Base-by-base conservation (phyloP, 2,888 invertebrate species). In the Cybosia mesomella region DNA sequence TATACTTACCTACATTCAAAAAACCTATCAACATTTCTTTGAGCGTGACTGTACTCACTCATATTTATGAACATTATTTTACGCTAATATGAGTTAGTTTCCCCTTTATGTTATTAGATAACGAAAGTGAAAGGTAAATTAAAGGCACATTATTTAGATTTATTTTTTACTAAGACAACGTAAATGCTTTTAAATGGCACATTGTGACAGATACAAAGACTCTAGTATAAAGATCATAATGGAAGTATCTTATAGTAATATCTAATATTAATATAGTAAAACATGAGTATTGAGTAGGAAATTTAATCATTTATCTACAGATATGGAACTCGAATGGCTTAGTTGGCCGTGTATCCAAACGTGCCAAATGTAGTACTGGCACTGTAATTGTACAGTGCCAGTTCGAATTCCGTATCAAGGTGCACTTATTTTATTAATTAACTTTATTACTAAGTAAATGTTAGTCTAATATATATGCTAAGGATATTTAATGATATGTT, bases 171-270 rank as follows among this genome's bases (percentile, higher is more conserved):
- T 59, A 13, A 34, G 53, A 53, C n/a, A 60, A 60, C 10, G 10
- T 61, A 55, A 67, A 67, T 67, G 66, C 60, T 57, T 57, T 32
- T 9, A 55, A 57, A 76, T 76, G 77, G 79, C 80, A 76, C 67
- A 66, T 43, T 4, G 15, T 36, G 10, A 24, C 7, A 28, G 5
- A 54, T 10, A 22, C 10, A 49, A 61, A 22, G 32, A 15, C n/a
- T 49, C 15, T 36, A 3, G 8, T 10, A 34, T 1, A 24, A 36
- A 55, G 36, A 55, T 55, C 10, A 28, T 21, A 3, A 34, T 10
- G 0, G 21, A 53, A 24, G 3, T 28, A n/a, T n/a, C 28, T 24
- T 24, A 28, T 21, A 21, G 39, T n/a, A 49, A 28, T 32, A 1
- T 39, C 36, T 61, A 49, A 28, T 28, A 49, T 28, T 28, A 43